Base-by-base conservation (phyloP, 2,888 invertebrate species). In the Xanthostigma xanthostigma region DNA sequence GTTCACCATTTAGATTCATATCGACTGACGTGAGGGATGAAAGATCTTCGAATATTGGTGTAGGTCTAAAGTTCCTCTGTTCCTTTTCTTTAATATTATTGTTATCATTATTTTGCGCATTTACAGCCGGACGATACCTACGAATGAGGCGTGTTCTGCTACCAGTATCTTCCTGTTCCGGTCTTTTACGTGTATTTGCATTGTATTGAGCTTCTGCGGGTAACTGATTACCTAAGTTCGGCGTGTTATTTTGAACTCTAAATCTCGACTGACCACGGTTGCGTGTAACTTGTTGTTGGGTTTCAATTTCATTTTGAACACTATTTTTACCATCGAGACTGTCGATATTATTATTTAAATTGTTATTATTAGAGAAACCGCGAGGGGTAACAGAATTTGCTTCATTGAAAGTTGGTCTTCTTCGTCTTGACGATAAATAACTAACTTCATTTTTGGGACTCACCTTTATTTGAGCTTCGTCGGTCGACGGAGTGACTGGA, bases 11-110 rank as follows among this genome's bases (percentile, higher is more conserved):
- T n/a, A 36, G 47, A 8, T 57, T 51, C 49, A 63, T 60, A 55
- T 78, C 76, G 17, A 70, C 63, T 1, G 75, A 71, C 2, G 74
- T 75, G 42, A 77, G 60, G 3, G 75, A 75, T 42, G 74, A 65
- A 12, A 74, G 57, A 59, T 77, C 77, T 50, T 73, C 71, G n/a
- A 65, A 50, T 51, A 17, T 54, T 53, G 62, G 61, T 1, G 59
- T 56, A 8, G 67, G 68, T 51, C 67, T 58, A 54, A 60, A 67
- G 37, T 57, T 60, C 44, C 67, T 53, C 14, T 51, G 49, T 41
- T 46, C 40, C 44, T 51, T 49, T 36, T 44, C 42, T 14, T 45
- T 41, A 34, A 27, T 12, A 17, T 40, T 40, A 14, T 17, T 10
- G 40, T 40, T 40, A 27, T 27, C 27, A 27, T 40, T 13, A 40